Base-by-base conservation (phyloP, 2,797 vertebrate species). In the Psittacula derbiana region DNA sequence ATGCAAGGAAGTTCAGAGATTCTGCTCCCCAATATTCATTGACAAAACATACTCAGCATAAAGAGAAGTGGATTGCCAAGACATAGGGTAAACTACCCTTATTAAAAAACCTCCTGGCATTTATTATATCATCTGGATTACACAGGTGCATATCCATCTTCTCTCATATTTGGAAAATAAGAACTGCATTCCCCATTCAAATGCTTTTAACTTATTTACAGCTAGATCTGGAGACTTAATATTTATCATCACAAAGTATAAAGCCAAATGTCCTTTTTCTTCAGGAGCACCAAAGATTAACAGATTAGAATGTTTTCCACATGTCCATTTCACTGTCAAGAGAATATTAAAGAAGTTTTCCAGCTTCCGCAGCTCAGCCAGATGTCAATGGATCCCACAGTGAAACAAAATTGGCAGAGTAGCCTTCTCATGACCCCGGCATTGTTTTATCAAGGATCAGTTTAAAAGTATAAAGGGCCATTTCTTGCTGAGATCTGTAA, bases 271-370 rank as follows among this genome's bases (percentile, higher is more conserved):
- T 98, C 96, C 91, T 93, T 95, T 97, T 97, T 96, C 97, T 98
- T 98, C 96, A 97, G 98, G 98, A 98, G 98, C 97, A 98, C 98
- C 98, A 97, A 95, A 97, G 98, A 98, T 98, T 98, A 98, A 98
- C 97, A 98, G 98, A 98, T 98, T 97, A 98, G 98, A 98, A 99
- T 99, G 98, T 98, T 99, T 99, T 99, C 98, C 98, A 99, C 98
- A 99, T 99, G 98, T 99, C 98, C 97, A 95, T 95, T 97, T 98
- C 98, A 98, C 98, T 98, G 98, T 98, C 98, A 98, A 97, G 99
- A 99, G 98, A 99, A 98, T 99, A 98, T 99, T 98, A 98, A 98
- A 99, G 98, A 98, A 96, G 97, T 99, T 99, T 99, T 98, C 99
- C 99, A 98, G 98, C 98, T 98, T 98, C 98, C 95, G 90, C 98